Evolutionary conservation across 2,797 vertebrate genomes (phyloP), one percentile per base, ranked within the genome.

Genomic region (Hozukius guyotensis): DNA sequence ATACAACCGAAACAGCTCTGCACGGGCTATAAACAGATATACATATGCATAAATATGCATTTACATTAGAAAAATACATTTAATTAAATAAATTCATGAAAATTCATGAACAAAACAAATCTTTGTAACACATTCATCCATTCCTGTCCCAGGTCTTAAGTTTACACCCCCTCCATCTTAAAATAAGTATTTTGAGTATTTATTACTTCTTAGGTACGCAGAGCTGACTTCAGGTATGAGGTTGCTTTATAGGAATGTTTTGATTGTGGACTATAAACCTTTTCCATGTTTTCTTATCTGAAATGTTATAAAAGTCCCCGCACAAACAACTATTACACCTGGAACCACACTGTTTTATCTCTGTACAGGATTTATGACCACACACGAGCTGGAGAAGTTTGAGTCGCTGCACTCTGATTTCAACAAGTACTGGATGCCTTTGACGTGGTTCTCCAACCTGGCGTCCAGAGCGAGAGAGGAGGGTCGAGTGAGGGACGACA

Each of bases 361-460:
- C 31, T 66, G 12, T 31, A 6, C 92, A 98, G 97, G 97, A 57
- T 98, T 98, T 72, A 97, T 97, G 96, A 97, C 96, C 0, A 78
- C 91, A 49, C 94, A 95, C 0, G 97, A 98, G 89, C 93, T 89
- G 73, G 96, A 95, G 72, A 96, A 94, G 49, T 96, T 96, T 1
- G 96, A 99, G 81, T 96, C 95, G 20, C 94, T 98, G 34, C 93
- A 97, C 87, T 98, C 96, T 0, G 96, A 98, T 82, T 98, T 97
- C 89, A 98, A 99, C 93, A 98, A 98, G 86, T 99, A 98, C 93
- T 98, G 97, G 97, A 96, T 99, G 82, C 98, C 97, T 12, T 93
- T 97, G 2, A 95, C 97, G 2, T 99, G 98, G 97, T 97, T 98
- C 84, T 95, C 96, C 8, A 98, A 98, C 84, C 93, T 98, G 93